These are phyloP conservation scores for Asteroscopus sphinx DNA, from an alignment of 2,888 invertebrate genomes.

Conservation along the genomic window DNA sequence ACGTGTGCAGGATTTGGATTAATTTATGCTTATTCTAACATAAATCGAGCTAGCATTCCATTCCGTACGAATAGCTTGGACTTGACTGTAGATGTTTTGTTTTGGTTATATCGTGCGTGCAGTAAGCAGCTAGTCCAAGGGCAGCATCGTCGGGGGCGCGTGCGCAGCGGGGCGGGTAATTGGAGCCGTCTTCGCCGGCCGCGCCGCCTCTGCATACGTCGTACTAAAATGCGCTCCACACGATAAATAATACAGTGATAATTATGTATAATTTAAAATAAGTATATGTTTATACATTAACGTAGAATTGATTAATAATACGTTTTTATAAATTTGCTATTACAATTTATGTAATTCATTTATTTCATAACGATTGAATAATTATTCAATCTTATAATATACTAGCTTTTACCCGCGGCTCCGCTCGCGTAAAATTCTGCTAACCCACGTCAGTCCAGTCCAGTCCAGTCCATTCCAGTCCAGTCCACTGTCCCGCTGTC, in stretches of 20 bases:
- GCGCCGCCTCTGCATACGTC: slow-evolving; percentile 53
- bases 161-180: slow-evolving; percentile 68
- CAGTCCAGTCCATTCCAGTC: too few relatives aligned
- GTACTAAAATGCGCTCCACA: slow-evolving; percentile 50
- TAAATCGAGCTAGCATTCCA: slow-evolving; percentile 25
- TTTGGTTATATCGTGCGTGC: slow-evolving; percentile 61
- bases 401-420: too few relatives aligned
- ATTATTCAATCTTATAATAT: too few relatives aligned
- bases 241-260: slow-evolving; percentile 43
- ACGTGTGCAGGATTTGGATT: slow-evolving; percentile 13
- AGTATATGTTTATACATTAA: slow-evolving; percentile 11
- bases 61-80: slow-evolving; percentile 11
- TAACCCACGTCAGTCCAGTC: too few relatives aligned
- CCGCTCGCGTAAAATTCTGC: too few relatives aligned
- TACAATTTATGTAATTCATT: slow-evolving; percentile 41
- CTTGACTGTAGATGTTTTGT: slow-evolving; percentile 51
- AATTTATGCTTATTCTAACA: slow-evolving; percentile 36
- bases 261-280: slow-evolving; percentile 31
- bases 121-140: slow-evolving; percentile 72
- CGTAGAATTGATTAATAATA: slow-evolving; percentile 23
- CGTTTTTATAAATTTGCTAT: slow-evolving; percentile 8
- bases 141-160: slow-evolving; percentile 59
- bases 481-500: too few relatives aligned
- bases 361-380: slow-evolving; percentile 47
- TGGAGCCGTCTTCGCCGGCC: slow-evolving; percentile 63